phyloP scores from a whole-genome alignment of 2,888 invertebrate genomes.

The Coecobrya sp. region DNA sequence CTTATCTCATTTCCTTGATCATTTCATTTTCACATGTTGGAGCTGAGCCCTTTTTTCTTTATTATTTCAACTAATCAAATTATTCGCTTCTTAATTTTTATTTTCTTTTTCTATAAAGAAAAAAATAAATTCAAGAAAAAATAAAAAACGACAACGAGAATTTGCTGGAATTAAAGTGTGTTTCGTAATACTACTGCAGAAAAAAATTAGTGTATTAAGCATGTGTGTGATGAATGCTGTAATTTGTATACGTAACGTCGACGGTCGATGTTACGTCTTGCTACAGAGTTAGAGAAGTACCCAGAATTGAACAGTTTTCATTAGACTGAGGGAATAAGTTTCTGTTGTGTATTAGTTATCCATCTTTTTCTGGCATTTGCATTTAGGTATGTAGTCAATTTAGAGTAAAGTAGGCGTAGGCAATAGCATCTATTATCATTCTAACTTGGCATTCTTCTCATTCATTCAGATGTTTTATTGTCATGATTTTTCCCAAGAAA shows the following conservation, averaged over 20 bases:
- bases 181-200: too few relatives aligned
- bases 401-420: background rate
- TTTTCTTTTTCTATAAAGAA: conserved; percentile 24
- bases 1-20: conserved; percentile 49
- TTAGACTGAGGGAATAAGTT: background rate
- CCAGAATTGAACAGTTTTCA: background rate
- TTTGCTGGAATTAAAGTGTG: background rate
- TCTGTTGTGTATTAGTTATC: background rate
- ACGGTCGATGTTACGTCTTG: too few relatives aligned
- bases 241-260: too few relatives aligned
- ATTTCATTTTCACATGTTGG: conserved; percentile 46
- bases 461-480: conserved; percentile 57
- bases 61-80: conserved; percentile 65
- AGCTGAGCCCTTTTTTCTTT: conserved; percentile 9
- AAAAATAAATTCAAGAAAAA: background rate
- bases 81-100: conserved; percentile 56
- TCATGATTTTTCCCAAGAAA: conserved; percentile 46
- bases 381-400: conserved; percentile 1
- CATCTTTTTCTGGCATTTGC: conserved; percentile 18
- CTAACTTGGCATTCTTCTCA: background rate
- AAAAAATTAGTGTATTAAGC: background rate
- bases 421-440: background rate
- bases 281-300: background rate
- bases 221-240: background rate
- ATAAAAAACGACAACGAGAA: background rate